phyloP scores from a whole-genome alignment of 2,113 vertebrate genomes.

The Gyps fulvus region DNA sequence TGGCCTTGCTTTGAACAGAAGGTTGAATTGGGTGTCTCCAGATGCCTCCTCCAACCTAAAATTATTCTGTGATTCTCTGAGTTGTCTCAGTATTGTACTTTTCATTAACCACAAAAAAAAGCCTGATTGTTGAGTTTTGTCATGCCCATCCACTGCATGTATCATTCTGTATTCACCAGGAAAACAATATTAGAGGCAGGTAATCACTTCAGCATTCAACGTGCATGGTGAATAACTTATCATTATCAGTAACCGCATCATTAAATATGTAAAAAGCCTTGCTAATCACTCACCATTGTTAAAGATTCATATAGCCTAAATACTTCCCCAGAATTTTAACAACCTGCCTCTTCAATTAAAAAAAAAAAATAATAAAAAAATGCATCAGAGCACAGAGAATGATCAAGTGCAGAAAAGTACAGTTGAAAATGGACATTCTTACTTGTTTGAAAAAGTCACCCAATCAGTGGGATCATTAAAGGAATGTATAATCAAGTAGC shows the following conservation, averaged over 20 bases:
- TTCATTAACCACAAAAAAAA: neutral
- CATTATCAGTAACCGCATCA: neutral
- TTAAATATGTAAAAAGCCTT: conserved; percentile 39
- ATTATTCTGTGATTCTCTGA: neutral
- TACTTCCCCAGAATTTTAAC: conserved; percentile 14
- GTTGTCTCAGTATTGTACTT: neutral
- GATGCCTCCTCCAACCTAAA: neutral
- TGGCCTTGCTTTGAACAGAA: neutral
- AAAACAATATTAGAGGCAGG: neutral
- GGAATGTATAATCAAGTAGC: neutral
- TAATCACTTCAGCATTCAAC: conserved; percentile 17
- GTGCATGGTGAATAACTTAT: neutral
- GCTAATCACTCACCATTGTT: conserved; percentile 56
- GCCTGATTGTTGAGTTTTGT: neutral
- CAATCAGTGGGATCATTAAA: conserved; percentile 31
- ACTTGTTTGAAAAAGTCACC: conserved; percentile 11
- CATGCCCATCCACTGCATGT: fast-evolving
- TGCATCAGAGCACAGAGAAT: neutral
- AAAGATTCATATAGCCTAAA: conserved; percentile 13
- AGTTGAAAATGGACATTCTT: neutral
- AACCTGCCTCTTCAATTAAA: neutral
- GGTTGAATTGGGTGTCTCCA: neutral
- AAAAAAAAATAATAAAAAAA: neutral
- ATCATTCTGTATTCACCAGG: neutral
- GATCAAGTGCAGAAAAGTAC: neutral